Conservation (phyloP, 2,888 invertebrate species). For the Parnassius glacialis region DNA sequence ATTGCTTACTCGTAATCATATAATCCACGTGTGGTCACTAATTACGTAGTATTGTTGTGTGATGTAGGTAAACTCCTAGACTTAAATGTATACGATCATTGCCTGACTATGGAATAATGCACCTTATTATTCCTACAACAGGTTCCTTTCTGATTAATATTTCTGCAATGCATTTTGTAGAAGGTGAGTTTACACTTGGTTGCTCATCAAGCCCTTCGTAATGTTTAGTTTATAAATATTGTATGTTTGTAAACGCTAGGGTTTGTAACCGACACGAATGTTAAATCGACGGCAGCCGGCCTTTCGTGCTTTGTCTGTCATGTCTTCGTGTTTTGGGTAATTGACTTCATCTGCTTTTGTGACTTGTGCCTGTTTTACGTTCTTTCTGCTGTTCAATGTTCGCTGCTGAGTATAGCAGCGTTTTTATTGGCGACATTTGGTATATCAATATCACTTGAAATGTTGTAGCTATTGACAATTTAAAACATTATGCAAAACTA, state of each 20-base stretch:
- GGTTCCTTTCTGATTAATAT: background rate
- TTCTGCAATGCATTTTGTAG: slow-evolving; percentile 23
- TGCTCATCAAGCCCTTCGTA: slow-evolving; percentile 26
- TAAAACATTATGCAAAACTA: too few relatives aligned
- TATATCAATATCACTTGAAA: too few relatives aligned
- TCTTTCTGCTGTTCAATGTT: too few relatives aligned
- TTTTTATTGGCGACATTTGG: background rate
- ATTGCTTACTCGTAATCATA: slow-evolving; percentile 20
- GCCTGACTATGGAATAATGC: background rate
- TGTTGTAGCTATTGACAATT: too few relatives aligned
- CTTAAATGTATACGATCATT: background rate
- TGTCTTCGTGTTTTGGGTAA: too few relatives aligned
- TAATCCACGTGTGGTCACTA: slow-evolving; percentile 11
- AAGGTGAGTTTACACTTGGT: slow-evolving; percentile 19
- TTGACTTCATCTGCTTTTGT: too few relatives aligned
- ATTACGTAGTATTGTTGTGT: slow-evolving; percentile 10
- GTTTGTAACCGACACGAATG: slow-evolving; percentile 1
- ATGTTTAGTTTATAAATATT: slow-evolving; percentile 28
- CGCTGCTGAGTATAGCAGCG: too few relatives aligned
- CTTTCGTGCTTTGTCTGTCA: background rate
- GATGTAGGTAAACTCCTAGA: background rate
- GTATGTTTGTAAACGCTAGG: slow-evolving; percentile 24
- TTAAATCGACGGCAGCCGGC: background rate
- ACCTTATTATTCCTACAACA: slow-evolving; percentile 9
- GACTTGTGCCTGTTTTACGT: too few relatives aligned